Conservation (phyloP, 2,888 invertebrate species). For the Liopterus haemorrhoidalis region DNA sequence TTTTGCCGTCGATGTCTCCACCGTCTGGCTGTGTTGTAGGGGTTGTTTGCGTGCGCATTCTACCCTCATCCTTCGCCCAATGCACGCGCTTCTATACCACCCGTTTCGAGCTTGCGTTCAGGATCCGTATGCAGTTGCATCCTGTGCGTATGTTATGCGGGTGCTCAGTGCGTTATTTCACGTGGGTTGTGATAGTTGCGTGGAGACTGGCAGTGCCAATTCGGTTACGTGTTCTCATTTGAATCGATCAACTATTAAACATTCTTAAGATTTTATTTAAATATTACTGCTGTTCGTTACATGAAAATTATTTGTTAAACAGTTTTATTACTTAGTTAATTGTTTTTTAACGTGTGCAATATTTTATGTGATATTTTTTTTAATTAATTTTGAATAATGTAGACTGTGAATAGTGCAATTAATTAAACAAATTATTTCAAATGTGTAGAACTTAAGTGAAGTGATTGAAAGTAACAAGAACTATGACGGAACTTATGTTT, state of each 20-base stretch:
- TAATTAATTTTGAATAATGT: neutral
- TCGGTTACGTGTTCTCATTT: neutral
- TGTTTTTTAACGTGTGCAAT: neutral
- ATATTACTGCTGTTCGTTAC: conserved; percentile 1
- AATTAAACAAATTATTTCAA: no score
- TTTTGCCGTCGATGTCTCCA: no score
- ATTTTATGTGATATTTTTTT: neutral
- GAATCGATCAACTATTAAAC: neutral
- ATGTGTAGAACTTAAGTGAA: no score
- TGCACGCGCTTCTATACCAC: neutral
- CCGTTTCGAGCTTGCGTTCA: neutral
- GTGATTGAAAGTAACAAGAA: no score
- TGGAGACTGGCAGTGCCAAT: conserved; percentile 38
- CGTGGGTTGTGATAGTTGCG: conserved; percentile 36
- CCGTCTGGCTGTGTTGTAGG: no score
- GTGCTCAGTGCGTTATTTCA: conserved; percentile 10
- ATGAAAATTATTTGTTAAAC: neutral
- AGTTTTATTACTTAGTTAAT: neutral
- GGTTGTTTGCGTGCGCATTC: no score
- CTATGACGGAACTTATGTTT: no score
- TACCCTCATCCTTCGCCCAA: no score
- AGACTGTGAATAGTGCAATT: no score
- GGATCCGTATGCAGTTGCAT: neutral
- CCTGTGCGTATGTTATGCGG: no score
- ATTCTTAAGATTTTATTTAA: neutral